Percentiles rank a stretch among this genome's conserved stretches.
Evolutionary conservation across 2,797 vertebrate genomes (phyloP).

Genomic region (Gallinago solitaria): DNA sequence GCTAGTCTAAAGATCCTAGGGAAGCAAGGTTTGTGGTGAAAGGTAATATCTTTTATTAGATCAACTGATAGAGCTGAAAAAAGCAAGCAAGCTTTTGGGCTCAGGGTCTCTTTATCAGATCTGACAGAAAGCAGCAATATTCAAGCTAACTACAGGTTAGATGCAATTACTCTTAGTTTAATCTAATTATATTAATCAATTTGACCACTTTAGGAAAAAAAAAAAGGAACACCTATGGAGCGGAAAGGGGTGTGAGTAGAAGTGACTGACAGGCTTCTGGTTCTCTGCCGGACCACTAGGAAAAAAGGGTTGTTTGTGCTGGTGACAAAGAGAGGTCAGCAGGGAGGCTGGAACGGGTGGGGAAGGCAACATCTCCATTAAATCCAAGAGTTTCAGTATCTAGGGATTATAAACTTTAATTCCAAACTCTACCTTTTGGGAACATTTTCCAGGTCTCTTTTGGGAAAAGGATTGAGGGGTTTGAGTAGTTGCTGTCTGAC

Average conservation of each 20-base stretch:
- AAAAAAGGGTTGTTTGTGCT: not conserved
- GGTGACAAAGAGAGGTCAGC: conserved; percentile 22
- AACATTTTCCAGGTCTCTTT: conserved; percentile 2
- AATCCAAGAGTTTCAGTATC: not conserved
- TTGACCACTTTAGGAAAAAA: not conserved
- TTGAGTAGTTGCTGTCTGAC: not conserved
- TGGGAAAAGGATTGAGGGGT: not conserved
- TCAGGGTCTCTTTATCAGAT: conserved; percentile 22
- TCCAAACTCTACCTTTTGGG: not conserved
- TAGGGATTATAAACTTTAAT: not conserved
- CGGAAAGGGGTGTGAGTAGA: not conserved
- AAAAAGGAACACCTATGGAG: not conserved
- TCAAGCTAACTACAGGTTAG: conserved; percentile 29
- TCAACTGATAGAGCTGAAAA: conserved; percentile 37
- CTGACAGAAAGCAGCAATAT: conserved; percentile 51
- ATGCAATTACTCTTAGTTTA: conserved; percentile 50
- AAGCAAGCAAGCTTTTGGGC: conserved; percentile 33
- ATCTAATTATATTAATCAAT: conserved; percentile 51
- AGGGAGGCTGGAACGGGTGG: not conserved
- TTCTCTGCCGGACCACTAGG: not conserved
- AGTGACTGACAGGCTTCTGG: conserved; percentile 2
- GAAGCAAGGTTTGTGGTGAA: conserved; percentile 29
- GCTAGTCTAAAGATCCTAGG: not conserved
- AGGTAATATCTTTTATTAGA: conserved; percentile 51
- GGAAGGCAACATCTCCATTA: not conserved